These are phyloP conservation scores for Phoenoteleia sp. DNA, from an alignment of 2,888 invertebrate genomes.

Conservation along the genomic window DNA sequence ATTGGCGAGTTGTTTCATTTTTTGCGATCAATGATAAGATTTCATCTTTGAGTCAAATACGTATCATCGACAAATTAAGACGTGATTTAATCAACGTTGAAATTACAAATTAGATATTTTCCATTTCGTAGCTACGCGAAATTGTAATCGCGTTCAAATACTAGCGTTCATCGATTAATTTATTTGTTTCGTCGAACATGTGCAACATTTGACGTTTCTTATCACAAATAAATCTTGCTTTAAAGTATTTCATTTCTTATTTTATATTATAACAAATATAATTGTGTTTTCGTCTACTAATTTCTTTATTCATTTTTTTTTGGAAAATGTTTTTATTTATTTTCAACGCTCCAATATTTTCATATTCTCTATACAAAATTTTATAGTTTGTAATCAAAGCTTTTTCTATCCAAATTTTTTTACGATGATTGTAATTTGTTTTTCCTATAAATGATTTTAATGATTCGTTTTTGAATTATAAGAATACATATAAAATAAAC, in stretches of 20 bases:
- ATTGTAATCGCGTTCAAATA: neutral
- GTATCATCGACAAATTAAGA: slow-evolving; percentile 26
- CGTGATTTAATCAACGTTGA: slow-evolving; percentile 31
- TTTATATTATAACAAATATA: no score
- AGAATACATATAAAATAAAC: no score
- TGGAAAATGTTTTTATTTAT: no score
- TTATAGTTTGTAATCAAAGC: no score
- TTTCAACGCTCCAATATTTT: no score
- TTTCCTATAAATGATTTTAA: no score
- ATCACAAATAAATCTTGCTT: slow-evolving; percentile 52
- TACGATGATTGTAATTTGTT: no score
- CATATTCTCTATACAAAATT: no score
- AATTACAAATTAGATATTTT: neutral
- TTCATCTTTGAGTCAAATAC: slow-evolving; percentile 14
- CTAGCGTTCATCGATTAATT: neutral
- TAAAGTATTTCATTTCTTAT: slow-evolving; percentile 55
- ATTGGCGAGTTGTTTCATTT: neutral
- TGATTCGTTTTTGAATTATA: no score
- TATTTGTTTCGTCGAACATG: slow-evolving; percentile 5
- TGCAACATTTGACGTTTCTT: slow-evolving; percentile 40
- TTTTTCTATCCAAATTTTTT: no score
- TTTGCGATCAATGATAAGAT: slow-evolving; percentile 40
- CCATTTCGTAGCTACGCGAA: neutral
- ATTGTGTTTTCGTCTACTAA: no score
- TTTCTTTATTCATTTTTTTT: no score